Evolutionary conservation across 2,113 vertebrate species (phyloP).

Genomic region (Pholis gunnellus): DNA sequence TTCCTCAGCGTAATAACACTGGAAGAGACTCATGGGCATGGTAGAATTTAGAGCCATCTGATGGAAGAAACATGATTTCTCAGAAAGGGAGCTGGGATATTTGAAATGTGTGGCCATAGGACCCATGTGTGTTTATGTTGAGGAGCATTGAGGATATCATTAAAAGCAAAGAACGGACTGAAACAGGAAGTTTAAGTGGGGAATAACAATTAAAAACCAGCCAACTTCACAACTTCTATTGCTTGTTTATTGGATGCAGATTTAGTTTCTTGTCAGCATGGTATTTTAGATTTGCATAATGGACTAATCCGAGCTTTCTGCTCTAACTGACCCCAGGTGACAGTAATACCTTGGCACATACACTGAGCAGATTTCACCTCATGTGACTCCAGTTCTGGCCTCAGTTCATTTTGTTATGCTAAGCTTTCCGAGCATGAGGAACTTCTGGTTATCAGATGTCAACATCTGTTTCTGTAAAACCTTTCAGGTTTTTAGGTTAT

Average conservation of each 20-base stretch:
- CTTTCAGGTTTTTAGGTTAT: not conserved
- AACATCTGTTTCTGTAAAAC: not conserved
- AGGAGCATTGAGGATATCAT: not conserved
- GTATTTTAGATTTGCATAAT: not conserved
- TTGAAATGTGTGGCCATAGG: not conserved
- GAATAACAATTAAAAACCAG: not conserved
- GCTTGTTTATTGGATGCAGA: conserved; percentile 9
- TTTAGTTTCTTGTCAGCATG: not conserved
- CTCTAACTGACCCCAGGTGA: conserved; percentile 2
- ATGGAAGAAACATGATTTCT: not conserved
- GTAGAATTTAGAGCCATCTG: not conserved
- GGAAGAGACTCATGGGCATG: not conserved
- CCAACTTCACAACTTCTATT: not conserved
- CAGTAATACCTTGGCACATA: conserved; percentile 3
- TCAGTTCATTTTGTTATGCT: not conserved
- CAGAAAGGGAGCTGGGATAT: not conserved
- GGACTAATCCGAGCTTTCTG: not conserved
- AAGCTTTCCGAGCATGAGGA: conserved; percentile 6
- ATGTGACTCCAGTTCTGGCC: conserved; percentile 5
- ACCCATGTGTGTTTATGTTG: not conserved
- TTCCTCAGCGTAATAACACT: not conserved
- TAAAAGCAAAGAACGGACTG: not conserved
- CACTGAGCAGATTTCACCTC: conserved; percentile 24
- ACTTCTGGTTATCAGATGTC: not conserved
- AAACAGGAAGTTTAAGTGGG: not conserved